Conservation (phyloP, 35 echinoderm and acorn worm genomes). For the Lytechinus variegatus region DNA sequence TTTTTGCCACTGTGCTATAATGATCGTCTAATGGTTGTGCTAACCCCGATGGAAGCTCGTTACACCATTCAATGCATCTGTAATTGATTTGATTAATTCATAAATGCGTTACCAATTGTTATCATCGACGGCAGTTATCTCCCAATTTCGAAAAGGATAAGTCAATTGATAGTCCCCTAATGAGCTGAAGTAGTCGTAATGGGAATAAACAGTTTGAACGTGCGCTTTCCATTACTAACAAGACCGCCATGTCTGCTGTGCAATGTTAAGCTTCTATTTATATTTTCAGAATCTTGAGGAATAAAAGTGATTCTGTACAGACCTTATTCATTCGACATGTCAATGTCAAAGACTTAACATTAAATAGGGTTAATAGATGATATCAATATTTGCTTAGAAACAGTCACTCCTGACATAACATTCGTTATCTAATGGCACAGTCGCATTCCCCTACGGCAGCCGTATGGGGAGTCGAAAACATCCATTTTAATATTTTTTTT, state of each 20-base stretch:
- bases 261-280: neutral
- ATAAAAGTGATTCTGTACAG: neutral
- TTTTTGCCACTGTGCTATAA: neutral
- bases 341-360: neutral
- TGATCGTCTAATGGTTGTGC: neutral
- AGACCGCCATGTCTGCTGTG: neutral
- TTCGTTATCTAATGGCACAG: neutral
- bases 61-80: neutral
- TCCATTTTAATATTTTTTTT: no score
- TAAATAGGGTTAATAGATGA: neutral
- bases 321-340: neutral
- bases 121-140: neutral
- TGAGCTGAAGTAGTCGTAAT: neutral
- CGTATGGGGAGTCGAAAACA: no score
- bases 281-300: neutral
- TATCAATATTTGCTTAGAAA: neutral
- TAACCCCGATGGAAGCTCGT: neutral
- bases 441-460: no score
- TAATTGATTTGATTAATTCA: neutral
- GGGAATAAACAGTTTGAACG: neutral
- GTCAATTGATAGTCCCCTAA: neutral
- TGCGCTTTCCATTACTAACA: neutral
- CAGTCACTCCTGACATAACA: neutral
- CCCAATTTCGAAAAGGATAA: neutral
- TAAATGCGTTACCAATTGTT: slow-evolving; percentile 6